These are phyloP conservation scores for Xanthorhoe designata DNA, from an alignment of 2,888 invertebrate genomes.

Conservation along the genomic window DNA sequence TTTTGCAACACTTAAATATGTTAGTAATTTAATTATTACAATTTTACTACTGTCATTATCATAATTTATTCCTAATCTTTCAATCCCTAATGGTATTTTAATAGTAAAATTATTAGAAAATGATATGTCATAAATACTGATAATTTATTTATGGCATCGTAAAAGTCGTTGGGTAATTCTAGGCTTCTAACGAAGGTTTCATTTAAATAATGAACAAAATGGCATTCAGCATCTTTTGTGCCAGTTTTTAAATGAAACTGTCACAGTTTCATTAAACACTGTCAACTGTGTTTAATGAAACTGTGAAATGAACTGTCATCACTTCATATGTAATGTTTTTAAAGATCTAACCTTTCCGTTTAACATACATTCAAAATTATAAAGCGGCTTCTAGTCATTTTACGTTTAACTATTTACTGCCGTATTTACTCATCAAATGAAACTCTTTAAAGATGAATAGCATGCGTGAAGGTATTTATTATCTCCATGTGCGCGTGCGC, in stretches of 20 bases:
- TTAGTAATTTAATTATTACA: neutral
- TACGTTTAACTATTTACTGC: neutral
- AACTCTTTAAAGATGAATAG: conserved; percentile 67
- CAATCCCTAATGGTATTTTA: conserved; percentile 11
- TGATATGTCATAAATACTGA: conserved; percentile 1
- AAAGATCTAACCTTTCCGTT: too few relatives aligned
- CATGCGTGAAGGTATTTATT: conserved; percentile 81
- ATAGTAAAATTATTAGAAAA: neutral
- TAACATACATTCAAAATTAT: too few relatives aligned
- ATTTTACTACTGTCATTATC: conserved; percentile 4
- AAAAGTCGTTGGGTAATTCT: neutral
- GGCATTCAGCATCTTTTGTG: too few relatives aligned
- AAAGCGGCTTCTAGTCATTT: too few relatives aligned
- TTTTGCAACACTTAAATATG: conserved; percentile 19
- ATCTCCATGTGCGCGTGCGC: conserved; percentile 68
- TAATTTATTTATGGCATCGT: conserved; percentile 3
- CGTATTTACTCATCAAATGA: conserved; percentile 47
- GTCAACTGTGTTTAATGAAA: too few relatives aligned
- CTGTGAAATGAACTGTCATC: too few relatives aligned
- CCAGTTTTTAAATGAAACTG: too few relatives aligned
- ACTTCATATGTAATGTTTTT: too few relatives aligned
- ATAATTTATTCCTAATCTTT: conserved; percentile 15
- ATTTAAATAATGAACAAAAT: neutral
- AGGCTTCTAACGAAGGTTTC: neutral
- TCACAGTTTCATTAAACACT: too few relatives aligned